phyloP scores from a whole-genome alignment of 1,140 invertebrate species.

The Leptestheria dahalacensis region DNA sequence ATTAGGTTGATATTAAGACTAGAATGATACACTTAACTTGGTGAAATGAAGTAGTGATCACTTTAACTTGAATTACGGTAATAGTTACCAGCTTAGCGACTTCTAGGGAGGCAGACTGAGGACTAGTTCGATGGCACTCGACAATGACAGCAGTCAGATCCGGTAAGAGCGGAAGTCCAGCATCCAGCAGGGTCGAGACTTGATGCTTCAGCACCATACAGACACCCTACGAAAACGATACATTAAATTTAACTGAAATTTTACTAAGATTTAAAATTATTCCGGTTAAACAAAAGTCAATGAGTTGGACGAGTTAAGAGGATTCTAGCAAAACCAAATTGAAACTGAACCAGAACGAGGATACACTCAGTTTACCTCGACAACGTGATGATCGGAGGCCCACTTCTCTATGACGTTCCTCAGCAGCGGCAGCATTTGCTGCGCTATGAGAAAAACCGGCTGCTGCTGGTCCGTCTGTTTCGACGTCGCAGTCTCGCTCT shows the following conservation, averaged over 20 bases:
- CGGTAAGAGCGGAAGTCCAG: slow-evolving; percentile 42
- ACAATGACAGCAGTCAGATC: slow-evolving; percentile 51
- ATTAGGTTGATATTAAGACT: no score
- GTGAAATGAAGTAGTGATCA: no score
- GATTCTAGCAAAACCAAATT: not conserved
- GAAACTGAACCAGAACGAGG: no score
- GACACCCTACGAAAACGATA: slow-evolving; percentile 38
- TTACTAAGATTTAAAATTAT: no score
- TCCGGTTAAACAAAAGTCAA: not conserved
- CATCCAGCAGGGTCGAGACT: slow-evolving; percentile 45
- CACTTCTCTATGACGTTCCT: slow-evolving; percentile 36
- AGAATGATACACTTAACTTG: no score
- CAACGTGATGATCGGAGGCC: slow-evolving; percentile 37
- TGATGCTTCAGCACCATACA: slow-evolving; percentile 52
- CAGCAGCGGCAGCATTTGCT: slow-evolving; percentile 42
- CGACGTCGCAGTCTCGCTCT: slow-evolving; percentile 1
- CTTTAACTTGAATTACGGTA: no score
- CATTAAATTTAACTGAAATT: no score
- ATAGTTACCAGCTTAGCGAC: slow-evolving; percentile 48
- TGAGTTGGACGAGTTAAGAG: not conserved
- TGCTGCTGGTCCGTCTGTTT: slow-evolving; percentile 26
- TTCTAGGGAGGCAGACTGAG: slow-evolving; percentile 49
- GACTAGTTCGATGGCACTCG: slow-evolving; percentile 47
- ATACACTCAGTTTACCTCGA: slow-evolving; percentile 41
- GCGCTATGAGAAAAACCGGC: slow-evolving; percentile 37